Base-by-base conservation (phyloP, 2,888 invertebrate species). In the Leucophora obtusa region DNA sequence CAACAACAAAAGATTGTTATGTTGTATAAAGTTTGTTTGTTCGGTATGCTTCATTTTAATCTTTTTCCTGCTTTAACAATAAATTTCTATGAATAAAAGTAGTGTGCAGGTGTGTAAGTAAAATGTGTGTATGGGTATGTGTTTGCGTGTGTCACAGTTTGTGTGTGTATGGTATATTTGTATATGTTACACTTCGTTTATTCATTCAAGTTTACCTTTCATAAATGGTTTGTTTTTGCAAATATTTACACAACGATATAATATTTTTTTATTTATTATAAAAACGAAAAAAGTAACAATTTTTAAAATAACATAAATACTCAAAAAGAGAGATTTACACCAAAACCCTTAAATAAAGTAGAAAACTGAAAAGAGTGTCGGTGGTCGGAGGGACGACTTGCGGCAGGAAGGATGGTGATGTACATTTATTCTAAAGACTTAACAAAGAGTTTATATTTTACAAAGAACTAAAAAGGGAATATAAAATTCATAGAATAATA, bases 201-300 rank as follows among this genome's bases (percentile, higher is more conserved):
- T 35, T 24, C 18, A 24, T 38, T 56, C 28, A 63, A 68, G 50
- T 62, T 71, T 72, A 78, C 71, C 71, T 78, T 66, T 78, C 43
- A 50, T 33, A 72, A 78, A 53, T 68, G 35, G 10, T 62, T 66
- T 69, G 8, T 63, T 73, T 63, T 53, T 18, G 50, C 63, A 76
- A 65, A 71, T 70, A 77, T 71, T 76, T 65, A 11, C 50, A 53
- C 47, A 62, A 43, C 24, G 21, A 60, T 70, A 54, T 70, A 53
- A 0, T 7, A 2, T 38, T 59, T 38, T 59, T 59, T 1, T 28
- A 28, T 28, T 28, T 28, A 6, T 28, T 28, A 47, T 17, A 33
- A 24, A 47, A 58, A 33, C 6, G n/a, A 18, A 35, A 58, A 69
- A 9, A 47, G 33, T 18, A 58, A 15, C 54, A n/a, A 21, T 56